Base-by-base conservation (phyloP, 1,140 invertebrate species). In the Metaphire vulgaris region DNA sequence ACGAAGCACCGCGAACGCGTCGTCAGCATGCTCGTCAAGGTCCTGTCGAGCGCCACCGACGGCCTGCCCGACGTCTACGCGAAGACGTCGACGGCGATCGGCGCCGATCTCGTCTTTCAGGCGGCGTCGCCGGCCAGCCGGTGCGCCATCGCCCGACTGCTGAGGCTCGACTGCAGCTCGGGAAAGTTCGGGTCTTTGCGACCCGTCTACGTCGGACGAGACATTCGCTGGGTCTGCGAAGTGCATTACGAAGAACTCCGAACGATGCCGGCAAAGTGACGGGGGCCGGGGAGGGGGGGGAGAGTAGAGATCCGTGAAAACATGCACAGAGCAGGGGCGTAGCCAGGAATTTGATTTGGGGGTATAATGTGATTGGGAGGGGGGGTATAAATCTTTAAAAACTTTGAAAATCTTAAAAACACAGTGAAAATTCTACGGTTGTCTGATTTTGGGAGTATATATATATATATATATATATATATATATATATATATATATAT, bases 11-110 rank as follows among this genome's bases (percentile, higher is more conserved):
- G 75, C 67, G 77, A 78, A 32, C 77, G 79, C 0, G 76, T 80
- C 16, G 66, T 80, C 1, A 80, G 79, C 16, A 80, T 80, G 79
- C 74, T 80, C n/a, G 74, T 79, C 0, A 80, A 80, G 72, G 72
- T 72, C 64, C 64, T 80, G 16, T 74, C 79, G 34, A 78, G 75
- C 74, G 79, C 73, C 34, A 74, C 73, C 56, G 77, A 78, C 28
- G 77, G 77, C 1, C 68, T 75, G 65, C 33, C 77, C 1, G 77
- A 78, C 31, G 34, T 78, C 21, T 78, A 78, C 34, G 75, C 74
- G 31, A 33, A 41, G 72, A 33, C 70, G 26, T 67, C 67, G 67
- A 76, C 70, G 29, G 72, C 77, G 16, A 34, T 78, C 28, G 31
- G 74, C 29, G 77, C 77, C 14, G 68, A 78, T 30, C 16, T 68